Conservation (phyloP, 2,113 vertebrate genomes). For the Hypanus sabinus region DNA sequence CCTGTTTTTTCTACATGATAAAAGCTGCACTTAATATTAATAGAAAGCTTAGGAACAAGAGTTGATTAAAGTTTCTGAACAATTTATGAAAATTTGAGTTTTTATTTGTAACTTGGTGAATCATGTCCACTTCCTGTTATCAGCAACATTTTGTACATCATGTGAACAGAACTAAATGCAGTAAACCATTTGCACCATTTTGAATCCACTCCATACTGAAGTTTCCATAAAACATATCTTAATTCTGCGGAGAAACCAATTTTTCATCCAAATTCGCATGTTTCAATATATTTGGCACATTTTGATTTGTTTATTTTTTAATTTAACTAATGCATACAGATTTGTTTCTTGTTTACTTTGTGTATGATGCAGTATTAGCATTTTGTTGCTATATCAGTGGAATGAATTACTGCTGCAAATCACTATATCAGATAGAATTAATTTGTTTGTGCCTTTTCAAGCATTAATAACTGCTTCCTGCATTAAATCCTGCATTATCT, state of each 20-base stretch:
- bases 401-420: not conserved
- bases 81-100: not conserved
- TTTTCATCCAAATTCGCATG: not conserved
- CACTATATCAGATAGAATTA: not conserved
- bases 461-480: not conserved
- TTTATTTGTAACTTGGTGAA: not conserved
- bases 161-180: not conserved
- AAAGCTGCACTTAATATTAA: not conserved
- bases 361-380: not conserved
- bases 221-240: not conserved
- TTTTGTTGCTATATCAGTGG: not conserved
- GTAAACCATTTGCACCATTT: not conserved
- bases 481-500: not conserved
- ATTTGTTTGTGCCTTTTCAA: not conserved
- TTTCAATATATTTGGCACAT: not conserved
- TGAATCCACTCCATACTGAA: not conserved
- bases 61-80: no score
- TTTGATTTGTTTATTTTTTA: not conserved
- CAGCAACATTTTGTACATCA: not conserved
- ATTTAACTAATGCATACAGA: not conserved
- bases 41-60: not conserved
- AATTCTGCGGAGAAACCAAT: not conserved
- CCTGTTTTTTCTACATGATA: not conserved
- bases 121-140: slow-evolving; percentile 30
- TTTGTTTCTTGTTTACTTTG: not conserved